Evolutionary conservation across 2,888 invertebrate species (phyloP), one percentile per base, ranked within the genome.

Genomic region (Selenia dentaria): DNA sequence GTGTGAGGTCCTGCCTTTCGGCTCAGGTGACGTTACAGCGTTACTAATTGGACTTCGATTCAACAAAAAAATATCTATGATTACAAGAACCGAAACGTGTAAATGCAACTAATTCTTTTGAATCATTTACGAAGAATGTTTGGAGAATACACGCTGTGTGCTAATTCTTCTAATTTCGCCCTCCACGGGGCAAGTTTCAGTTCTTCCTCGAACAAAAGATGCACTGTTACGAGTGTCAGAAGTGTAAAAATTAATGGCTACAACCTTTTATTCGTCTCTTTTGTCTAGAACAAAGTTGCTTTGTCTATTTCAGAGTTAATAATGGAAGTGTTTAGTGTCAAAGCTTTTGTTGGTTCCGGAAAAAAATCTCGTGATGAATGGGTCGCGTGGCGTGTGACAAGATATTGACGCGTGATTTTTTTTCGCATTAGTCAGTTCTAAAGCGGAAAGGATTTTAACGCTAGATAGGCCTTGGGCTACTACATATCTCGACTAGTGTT

Each of bases 261-360:
- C 80, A 84, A 78, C 75, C 87, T 81, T 87, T 86, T 84, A 85
- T 86, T 84, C 72, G 66, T 61, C 48, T 52, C 76, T 62, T 79
- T 89, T 90, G 89, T 89, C 75, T 89, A 64, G 74, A 68, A 82
- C 77, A 76, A 77, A 78, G 80, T 80, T 74, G 66, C 83, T 86
- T 90, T 89, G 87, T 89, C 87, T 88, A 81, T 82, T 85, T 79
- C 72, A 66, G 62, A 76, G 62, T 77, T 71, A 79, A 90, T 89
- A 90, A 90, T 89, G 77, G 85, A 77, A 78, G 79, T 89, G 90
- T 90, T 89, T 88, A 90, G 77, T 81, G 80, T 87, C 86, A 80
- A 57, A 64, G 67, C 85, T 80, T 85, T 90, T 90, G 87, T 89
- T 74, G 62, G 62, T 69, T 71, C 71, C 67, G 74, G n/a, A 78